These are phyloP conservation scores for Macrotus californicus DNA, from an alignment of 2,113 vertebrate species.

Conservation along the genomic window DNA sequence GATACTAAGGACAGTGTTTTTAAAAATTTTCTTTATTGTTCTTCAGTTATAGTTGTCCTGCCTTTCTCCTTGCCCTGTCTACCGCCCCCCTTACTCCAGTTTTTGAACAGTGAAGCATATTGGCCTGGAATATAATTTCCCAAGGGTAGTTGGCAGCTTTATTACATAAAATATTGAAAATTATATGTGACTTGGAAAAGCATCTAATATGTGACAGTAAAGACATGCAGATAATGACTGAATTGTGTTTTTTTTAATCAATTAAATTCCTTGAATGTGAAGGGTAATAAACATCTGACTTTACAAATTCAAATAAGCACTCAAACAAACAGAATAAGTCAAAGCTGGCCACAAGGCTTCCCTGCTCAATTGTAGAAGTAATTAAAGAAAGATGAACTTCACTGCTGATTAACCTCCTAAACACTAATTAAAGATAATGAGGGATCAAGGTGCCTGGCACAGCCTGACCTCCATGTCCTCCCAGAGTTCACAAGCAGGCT, in stretches of 20 bases:
- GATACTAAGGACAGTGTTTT: no score
- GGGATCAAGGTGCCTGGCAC: constrained; percentile 72
- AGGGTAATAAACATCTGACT: constrained; percentile 73
- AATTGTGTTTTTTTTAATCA: neutral
- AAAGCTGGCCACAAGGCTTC: constrained; percentile 71
- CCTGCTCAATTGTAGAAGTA: constrained; percentile 74
- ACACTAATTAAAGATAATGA: constrained; percentile 81
- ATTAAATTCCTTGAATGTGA: neutral
- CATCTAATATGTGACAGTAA: neutral
- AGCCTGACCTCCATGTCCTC: constrained; percentile 71
- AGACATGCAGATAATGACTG: neutral
- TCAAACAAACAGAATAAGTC: constrained; percentile 81
- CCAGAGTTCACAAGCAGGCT: constrained; percentile 63
- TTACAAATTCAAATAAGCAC: constrained; percentile 79
- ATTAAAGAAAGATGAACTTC: constrained; percentile 84
- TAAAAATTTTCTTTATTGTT: no score
- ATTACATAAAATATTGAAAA: neutral
- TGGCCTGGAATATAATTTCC: neutral
- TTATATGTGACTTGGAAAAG: neutral
- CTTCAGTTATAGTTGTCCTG: no score
- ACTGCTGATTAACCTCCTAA: constrained; percentile 78
- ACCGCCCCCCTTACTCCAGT: no score
- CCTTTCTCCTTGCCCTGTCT: no score
- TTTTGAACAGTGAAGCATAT: neutral
- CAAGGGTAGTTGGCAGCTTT: neutral